These are phyloP conservation scores for Rhea americana DNA, from an alignment of 2,113 vertebrate genomes.

Conservation along the genomic window DNA sequence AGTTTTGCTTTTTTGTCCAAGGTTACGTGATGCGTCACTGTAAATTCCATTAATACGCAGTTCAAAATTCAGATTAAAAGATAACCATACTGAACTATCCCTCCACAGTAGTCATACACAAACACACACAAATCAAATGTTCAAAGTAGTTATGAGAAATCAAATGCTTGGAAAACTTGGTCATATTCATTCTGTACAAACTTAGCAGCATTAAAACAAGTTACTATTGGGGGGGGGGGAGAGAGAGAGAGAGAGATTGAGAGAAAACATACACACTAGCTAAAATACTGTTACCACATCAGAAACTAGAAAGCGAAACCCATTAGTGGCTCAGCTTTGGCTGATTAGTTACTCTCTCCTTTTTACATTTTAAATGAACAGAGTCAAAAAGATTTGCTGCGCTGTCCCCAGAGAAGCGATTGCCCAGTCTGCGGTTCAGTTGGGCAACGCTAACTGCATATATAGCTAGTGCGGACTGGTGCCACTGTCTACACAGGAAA, in stretches of 20 bases:
- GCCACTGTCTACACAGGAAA: not conserved
- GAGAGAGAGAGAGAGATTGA: not conserved
- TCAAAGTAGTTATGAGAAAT: not conserved
- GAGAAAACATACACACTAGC: not conserved
- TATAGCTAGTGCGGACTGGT: too few relatives aligned
- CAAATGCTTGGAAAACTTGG: not conserved
- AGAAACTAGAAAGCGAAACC: constrained; percentile 43
- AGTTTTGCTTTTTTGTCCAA: not conserved
- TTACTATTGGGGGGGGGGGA: not conserved
- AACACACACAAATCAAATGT: not conserved
- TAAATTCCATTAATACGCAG: not conserved
- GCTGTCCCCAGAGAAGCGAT: not conserved
- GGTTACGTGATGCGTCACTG: not conserved
- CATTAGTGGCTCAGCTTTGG: not conserved
- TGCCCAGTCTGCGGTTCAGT: rapidly evolving
- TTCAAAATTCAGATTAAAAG: not conserved
- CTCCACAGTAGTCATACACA: not conserved
- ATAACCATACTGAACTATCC: not conserved
- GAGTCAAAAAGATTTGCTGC: not conserved
- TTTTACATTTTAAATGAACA: not conserved
- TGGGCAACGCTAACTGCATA: not conserved
- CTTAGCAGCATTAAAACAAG: not conserved
- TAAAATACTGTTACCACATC: not conserved
- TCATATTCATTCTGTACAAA: not conserved
- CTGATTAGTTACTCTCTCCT: constrained; percentile 21